Percentiles rank a stretch among this genome's conserved stretches.
These are phyloP conservation scores for Drosophila stalkeri DNA, from an alignment of 2,888 invertebrate species.

Conservation along the genomic window DNA sequence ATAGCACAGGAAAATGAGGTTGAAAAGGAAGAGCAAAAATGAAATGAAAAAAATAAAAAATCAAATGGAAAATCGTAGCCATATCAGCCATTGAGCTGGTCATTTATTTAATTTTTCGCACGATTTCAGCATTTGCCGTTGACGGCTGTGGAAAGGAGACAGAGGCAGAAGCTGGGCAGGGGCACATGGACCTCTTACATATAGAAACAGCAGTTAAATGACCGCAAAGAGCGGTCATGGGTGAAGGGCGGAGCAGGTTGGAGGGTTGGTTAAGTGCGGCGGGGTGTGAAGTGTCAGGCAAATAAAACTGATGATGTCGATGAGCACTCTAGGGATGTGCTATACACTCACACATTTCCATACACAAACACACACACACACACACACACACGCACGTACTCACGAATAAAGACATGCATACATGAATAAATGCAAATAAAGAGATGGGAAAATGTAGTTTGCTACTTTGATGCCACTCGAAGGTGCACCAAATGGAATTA, in stretches of 20 bases:
- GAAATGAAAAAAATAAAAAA: conserved; percentile 19
- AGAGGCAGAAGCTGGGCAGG: conserved; percentile 10
- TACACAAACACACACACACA: conserved; percentile 1
- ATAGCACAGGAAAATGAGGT: neutral
- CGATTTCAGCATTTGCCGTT: conserved; percentile 71
- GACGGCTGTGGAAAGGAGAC: conserved; percentile 14
- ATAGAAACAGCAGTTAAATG: conserved; percentile 78
- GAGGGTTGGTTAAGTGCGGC: conserved; percentile 35
- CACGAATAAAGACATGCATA: neutral
- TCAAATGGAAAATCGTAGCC: conserved; percentile 36
- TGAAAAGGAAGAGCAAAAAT: neutral
- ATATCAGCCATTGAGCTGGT: conserved; percentile 36
- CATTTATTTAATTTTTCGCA: conserved; percentile 80
- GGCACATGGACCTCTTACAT: conserved; percentile 21
- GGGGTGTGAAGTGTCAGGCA: conserved; percentile 66
- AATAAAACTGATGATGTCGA: conserved; percentile 50
- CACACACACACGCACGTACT: conserved; percentile 2
- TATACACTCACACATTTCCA: conserved; percentile 20
- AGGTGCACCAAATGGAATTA: conserved; percentile 49
- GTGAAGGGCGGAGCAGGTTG: neutral
- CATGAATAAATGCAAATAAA: conserved; percentile 31
- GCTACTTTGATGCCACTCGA: conserved; percentile 26
- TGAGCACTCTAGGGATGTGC: conserved; percentile 50
- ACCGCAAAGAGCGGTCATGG: conserved; percentile 59
- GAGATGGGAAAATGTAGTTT: conserved; percentile 42